Conservation (phyloP, 2,797 vertebrate genomes). For the Tenualosa thibaudeaui region DNA sequence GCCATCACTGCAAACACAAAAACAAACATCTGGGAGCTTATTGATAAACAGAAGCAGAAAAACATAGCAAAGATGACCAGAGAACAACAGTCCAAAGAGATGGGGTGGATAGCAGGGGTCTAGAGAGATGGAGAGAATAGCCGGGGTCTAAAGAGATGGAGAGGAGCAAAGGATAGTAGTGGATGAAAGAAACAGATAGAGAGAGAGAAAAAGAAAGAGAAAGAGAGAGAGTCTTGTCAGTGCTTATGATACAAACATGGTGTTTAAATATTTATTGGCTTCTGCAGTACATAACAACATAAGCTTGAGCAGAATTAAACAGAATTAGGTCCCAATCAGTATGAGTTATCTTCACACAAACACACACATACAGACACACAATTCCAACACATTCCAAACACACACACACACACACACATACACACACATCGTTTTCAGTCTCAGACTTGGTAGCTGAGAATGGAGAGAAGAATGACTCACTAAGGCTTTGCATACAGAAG, state of each 20-base stretch:
- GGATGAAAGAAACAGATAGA: background rate
- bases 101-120: background rate
- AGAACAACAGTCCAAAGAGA: background rate
- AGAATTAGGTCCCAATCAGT: background rate
- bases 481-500: background rate
- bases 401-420: background rate
- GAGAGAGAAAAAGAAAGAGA: background rate
- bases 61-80: background rate
- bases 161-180: background rate
- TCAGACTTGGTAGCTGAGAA: background rate
- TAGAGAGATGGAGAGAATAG: background rate
- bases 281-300: background rate
- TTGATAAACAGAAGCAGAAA: background rate
- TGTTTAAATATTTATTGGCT: constrained; percentile 16
- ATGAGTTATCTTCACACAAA: background rate
- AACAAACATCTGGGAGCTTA: background rate
- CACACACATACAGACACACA: background rate
- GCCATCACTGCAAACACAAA: background rate
- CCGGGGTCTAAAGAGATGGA: too few relatives aligned
- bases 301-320: background rate
- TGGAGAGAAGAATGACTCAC: background rate
- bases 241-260: background rate
- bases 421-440: background rate
- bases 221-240: background rate
- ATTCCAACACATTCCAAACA: background rate